Conservation (phyloP, 2,113 vertebrate genomes). For the Coracopsis vasa region DNA sequence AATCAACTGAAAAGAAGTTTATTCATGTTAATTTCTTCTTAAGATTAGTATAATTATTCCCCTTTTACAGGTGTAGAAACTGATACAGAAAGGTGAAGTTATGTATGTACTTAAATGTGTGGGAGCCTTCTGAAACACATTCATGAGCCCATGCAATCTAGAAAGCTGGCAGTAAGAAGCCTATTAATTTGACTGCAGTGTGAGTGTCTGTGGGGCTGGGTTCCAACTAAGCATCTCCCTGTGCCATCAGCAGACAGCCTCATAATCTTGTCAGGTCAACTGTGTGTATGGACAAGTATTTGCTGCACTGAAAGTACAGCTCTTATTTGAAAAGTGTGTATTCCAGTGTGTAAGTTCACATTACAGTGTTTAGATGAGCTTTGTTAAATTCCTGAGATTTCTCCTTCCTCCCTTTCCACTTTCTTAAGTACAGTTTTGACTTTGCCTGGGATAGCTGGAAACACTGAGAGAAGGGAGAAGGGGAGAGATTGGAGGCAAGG, state of each 20-base stretch:
- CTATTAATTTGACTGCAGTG: not conserved
- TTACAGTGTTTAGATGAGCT: not conserved
- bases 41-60: not conserved
- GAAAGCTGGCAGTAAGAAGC: not conserved
- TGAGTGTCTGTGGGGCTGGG: not conserved
- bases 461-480: not conserved
- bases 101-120: not conserved
- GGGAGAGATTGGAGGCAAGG: not conserved
- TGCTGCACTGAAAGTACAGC: not conserved
- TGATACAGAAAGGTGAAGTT: not conserved
- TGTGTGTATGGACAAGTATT: not conserved
- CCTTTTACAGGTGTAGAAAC: not conserved
- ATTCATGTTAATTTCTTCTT: not conserved
- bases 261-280: not conserved
- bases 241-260: not conserved
- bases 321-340: not conserved
- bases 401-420: not conserved
- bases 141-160: not conserved
- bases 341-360: not conserved
- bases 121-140: not conserved
- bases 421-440: not conserved
- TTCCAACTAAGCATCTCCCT: fast-evolving
- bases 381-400: not conserved
- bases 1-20: not conserved
- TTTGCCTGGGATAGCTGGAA: not conserved